Evolutionary conservation across 2,797 vertebrate species (phyloP).

Genomic region (Syndactyla subalaris): DNA sequence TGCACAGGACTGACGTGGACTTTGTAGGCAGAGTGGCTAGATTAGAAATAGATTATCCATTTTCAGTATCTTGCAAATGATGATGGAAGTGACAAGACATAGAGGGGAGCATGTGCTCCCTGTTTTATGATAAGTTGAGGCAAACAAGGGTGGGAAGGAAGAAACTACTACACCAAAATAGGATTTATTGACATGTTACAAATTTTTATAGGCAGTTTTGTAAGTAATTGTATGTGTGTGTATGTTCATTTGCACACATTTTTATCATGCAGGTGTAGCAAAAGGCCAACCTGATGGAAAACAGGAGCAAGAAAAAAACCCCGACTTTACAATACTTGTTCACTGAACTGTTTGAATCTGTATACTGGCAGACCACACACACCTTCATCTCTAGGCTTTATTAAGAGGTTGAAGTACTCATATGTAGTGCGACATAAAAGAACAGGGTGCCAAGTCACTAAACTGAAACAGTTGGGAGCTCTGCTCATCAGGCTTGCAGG

Average conservation of each 20-base stretch:
- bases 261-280: not conserved
- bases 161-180: not conserved
- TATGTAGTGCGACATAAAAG: not conserved
- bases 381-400: not conserved
- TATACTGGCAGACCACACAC: not conserved
- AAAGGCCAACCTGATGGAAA: not conserved
- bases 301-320: not conserved
- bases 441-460: not conserved
- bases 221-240: not conserved
- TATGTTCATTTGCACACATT: not conserved
- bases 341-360: not conserved
- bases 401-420: not conserved
- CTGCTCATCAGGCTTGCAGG: not conserved
- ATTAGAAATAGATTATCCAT: not conserved
- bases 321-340: not conserved
- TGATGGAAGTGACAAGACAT: not conserved
- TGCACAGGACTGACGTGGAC: rapidly evolving
- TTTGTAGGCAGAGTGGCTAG: not conserved
- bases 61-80: not conserved
- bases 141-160: not conserved
- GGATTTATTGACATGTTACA: not conserved
- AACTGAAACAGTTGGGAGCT: not conserved
- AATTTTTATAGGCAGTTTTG: not conserved
- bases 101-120: not conserved
- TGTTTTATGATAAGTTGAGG: not conserved